Evolutionary conservation across 2,888 invertebrate genomes (phyloP).

Genomic region (Leucania comma): DNA sequence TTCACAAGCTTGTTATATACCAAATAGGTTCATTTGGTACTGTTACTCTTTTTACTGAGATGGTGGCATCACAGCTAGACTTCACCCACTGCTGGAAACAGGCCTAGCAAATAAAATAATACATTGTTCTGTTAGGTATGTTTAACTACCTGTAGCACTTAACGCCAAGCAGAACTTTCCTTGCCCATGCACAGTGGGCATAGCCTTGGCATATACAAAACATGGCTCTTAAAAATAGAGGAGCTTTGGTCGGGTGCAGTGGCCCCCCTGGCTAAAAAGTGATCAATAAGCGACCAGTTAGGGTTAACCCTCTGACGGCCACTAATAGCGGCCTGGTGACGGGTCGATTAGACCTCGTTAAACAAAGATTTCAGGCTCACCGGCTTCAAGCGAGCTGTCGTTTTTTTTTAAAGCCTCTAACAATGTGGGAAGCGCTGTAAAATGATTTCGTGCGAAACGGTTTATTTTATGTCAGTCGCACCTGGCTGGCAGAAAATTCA

Average conservation of each 20-base stretch:
- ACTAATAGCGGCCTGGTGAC: constrained; percentile 44
- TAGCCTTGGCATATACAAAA: constrained; percentile 7
- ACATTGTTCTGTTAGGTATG: no score
- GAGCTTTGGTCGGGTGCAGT: not conserved
- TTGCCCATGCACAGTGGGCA: not conserved
- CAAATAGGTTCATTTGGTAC: not conserved
- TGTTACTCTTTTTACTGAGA: not conserved
- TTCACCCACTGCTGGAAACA: not conserved
- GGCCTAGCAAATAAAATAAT: not conserved
- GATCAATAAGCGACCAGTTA: constrained; percentile 52
- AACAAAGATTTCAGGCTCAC: constrained; percentile 58
- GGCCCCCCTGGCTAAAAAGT: constrained; percentile 20
- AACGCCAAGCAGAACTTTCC: not conserved
- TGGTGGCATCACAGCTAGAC: not conserved
- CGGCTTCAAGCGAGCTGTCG: constrained; percentile 28
- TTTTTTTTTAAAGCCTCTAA: constrained; percentile 36
- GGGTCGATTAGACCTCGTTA: constrained; percentile 62
- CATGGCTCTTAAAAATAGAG: constrained; percentile 2
- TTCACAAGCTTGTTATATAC: not conserved
- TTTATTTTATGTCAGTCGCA: constrained; percentile 15
- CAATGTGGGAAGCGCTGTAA: constrained; percentile 23
- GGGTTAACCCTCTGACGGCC: constrained; percentile 57
- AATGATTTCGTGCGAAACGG: constrained; percentile 4
- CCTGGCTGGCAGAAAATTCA: constrained; percentile 1
- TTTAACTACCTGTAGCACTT: not conserved